Evolutionary conservation across 2,888 invertebrate species (phyloP).

Genomic region (Camponotus fellah): DNA sequence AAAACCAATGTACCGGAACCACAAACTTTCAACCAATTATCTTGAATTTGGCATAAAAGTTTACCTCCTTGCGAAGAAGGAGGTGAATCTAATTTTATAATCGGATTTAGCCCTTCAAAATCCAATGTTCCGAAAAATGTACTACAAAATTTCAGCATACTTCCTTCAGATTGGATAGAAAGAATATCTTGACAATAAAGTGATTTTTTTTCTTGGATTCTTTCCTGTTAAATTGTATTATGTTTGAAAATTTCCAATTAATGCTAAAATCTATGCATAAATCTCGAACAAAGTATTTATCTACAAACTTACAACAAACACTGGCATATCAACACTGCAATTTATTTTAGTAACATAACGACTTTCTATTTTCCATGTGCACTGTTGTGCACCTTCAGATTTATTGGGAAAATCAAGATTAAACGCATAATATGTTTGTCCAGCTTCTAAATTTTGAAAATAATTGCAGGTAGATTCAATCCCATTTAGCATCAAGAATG

Average conservation of each 20-base stretch:
- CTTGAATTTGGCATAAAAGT: no score
- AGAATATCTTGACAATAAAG: no score
- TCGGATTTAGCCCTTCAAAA: no score
- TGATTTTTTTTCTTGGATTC: neutral
- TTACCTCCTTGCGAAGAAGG: no score
- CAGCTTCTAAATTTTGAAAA: constrained; percentile 83
- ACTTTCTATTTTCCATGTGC: neutral
- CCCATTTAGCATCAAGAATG: neutral
- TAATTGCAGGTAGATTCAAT: constrained; percentile 85
- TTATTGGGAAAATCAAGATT: neutral
- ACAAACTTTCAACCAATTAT: no score
- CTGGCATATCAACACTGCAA: constrained; percentile 2
- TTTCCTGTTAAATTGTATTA: neutral
- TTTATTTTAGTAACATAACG: neutral
- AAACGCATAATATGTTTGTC: constrained; percentile 64
- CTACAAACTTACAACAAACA: neutral
- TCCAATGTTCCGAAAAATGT: no score
- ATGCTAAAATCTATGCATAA: neutral
- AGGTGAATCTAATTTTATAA: no score
- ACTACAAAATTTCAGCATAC: no score
- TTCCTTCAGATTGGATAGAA: no score
- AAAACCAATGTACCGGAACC: constrained; percentile 85
- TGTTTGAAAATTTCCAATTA: neutral
- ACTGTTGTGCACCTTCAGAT: neutral
- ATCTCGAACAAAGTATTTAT: neutral